Evolutionary conservation across 1,140 invertebrate genomes (phyloP), one percentile per base, ranked within the genome.

Genomic region (Brachystomella parvula): DNA sequence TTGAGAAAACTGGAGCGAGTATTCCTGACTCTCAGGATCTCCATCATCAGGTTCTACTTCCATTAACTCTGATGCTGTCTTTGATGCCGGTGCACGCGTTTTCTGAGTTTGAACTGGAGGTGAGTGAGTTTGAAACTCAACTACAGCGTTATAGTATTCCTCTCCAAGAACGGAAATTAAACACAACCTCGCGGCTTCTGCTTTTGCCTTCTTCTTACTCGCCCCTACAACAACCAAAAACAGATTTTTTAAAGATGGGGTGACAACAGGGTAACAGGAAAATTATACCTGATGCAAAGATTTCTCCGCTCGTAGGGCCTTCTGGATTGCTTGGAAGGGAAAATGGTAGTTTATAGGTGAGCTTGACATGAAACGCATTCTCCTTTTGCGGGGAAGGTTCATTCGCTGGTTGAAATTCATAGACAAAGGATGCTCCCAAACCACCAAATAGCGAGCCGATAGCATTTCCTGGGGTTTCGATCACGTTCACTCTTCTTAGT

Each of bases 191-290:
- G 71, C 68, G 3, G 71, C 68, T 47, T 70, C 57, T 21, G 68
- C 64, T 49, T 68, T 73, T 1, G 71, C 65, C 47, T 66, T 68
- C 35, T 70, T 73, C 44, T 73, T 73, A 24, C 68, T 73, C 0
- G 28, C 39, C 6, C 68, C 71, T 66, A 17, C 1, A 33, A 64
- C 35, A 47, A 63, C 15, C 6, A 49, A 65, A 30, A 58, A 35
- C n/a, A n/a, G n/a, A n/a, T n/a, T n/a, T n/a, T n/a, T n/a, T n/a
- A n/a, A n/a, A n/a, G n/a, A n/a, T n/a, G n/a, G n/a, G n/a, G n/a
- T n/a, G n/a, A n/a, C n/a, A n/a, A n/a, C n/a, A n/a, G n/a, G n/a
- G n/a, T 47, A 58, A 57, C 17, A 47, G 3, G 3, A 31, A 53
- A 64, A 2, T 64, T 62, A 6, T 47, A 64, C 57, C 24, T 59